Evolutionary conservation across 1,140 invertebrate genomes (phyloP).

Genomic region (Neodiprion virginianus): DNA sequence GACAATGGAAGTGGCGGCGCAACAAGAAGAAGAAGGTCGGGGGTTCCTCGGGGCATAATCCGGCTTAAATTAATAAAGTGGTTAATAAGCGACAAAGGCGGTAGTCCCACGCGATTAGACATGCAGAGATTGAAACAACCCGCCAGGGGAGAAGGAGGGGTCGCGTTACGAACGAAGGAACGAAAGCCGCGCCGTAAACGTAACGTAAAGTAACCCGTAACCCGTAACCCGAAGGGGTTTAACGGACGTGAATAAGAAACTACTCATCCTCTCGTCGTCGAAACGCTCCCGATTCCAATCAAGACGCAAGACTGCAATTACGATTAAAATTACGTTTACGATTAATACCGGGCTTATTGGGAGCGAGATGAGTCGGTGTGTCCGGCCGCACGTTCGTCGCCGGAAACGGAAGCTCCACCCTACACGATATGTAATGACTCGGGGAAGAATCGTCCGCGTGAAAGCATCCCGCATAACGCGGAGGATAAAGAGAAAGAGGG

Average conservation of each 20-base stretch:
- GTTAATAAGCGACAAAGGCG: constrained; percentile 43
- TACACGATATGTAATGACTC: constrained; percentile 13
- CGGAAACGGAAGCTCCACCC: constrained; percentile 59
- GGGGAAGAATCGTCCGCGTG: constrained; percentile 18
- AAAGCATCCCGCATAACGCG: too few species aligned
- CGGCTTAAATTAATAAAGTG: constrained; percentile 53
- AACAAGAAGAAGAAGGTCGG: not conserved
- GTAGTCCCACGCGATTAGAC: constrained; percentile 10
- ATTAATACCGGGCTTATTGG: too few species aligned
- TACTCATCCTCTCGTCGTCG: too few species aligned
- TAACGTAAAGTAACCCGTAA: too few species aligned
- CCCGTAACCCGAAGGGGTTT: not conserved
- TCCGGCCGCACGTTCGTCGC: constrained; percentile 46
- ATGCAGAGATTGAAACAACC: not conserved
- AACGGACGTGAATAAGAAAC: too few species aligned
- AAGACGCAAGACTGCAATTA: too few species aligned
- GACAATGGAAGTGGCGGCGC: not conserved
- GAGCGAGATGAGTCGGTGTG: not conserved
- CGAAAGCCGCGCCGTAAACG: not conserved
- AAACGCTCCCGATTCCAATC: too few species aligned
- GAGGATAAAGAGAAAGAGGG: too few species aligned
- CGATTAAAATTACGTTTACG: too few species aligned
- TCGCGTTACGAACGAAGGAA: not conserved
- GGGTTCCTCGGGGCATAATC: constrained; percentile 38
- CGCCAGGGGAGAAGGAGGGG: not conserved